Evolutionary conservation across 2,888 invertebrate species (phyloP).

Genomic region (Apotomis betuletana): DNA sequence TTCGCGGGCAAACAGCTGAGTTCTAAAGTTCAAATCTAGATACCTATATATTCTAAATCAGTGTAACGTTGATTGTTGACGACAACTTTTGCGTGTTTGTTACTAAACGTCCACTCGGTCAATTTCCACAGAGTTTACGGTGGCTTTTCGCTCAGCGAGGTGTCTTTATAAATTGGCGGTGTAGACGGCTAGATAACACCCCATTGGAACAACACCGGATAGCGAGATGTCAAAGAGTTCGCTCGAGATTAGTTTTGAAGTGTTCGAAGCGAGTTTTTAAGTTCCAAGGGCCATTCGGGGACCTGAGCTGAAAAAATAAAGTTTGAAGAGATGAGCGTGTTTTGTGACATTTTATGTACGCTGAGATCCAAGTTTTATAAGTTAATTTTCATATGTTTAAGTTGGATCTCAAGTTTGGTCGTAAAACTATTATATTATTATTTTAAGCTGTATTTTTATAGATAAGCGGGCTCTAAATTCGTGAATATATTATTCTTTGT

Average conservation of each 20-base stretch:
- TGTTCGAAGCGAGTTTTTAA: constrained; percentile 38
- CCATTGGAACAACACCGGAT: constrained; percentile 44
- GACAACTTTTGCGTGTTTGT: constrained; percentile 5
- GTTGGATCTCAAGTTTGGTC: neutral
- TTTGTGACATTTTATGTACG: neutral
- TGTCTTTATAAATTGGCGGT: neutral
- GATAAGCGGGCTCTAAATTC: no score
- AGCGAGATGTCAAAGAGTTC: constrained; percentile 49
- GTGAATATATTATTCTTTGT: no score
- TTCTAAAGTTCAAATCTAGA: constrained; percentile 11
- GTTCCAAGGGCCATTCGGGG: constrained; percentile 6
- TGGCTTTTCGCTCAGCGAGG: neutral
- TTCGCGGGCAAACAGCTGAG: constrained; percentile 1
- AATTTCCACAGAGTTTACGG: neutral
- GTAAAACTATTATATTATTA: neutral
- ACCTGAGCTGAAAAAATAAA: neutral
- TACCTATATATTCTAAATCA: constrained; percentile 38
- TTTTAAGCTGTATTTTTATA: neutral
- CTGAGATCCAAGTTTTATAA: constrained; percentile 2
- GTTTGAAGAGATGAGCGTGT: neutral
- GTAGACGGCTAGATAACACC: constrained; percentile 32
- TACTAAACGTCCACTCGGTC: neutral
- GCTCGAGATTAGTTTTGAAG: constrained; percentile 49
- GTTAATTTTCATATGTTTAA: constrained; percentile 5
- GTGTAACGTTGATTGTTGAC: constrained; percentile 23